These are phyloP conservation scores for Orthonychiurus folsomi DNA, from an alignment of 2,888 invertebrate species.

Conservation along the genomic window DNA sequence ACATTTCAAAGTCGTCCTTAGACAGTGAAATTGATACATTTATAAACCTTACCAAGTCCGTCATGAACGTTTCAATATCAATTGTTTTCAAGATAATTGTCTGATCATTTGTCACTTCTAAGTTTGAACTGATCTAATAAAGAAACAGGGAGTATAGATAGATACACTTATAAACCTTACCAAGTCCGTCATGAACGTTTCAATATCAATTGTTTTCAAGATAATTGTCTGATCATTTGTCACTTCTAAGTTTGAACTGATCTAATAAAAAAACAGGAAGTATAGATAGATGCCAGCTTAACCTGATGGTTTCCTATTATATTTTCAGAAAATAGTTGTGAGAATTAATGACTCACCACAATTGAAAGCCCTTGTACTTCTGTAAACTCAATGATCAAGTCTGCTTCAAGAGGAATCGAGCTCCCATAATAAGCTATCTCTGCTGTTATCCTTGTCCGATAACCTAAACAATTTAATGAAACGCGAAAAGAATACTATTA, in stretches of 20 bases:
- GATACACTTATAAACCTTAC: slow-evolving; percentile 14
- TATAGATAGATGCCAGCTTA: too few species aligned
- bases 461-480: slow-evolving; percentile 14
- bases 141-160: background rate
- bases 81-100: slow-evolving; percentile 32
- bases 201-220: slow-evolving; percentile 32
- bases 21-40: too few species aligned
- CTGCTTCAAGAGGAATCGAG: slow-evolving; percentile 29
- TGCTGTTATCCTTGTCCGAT: slow-evolving; percentile 27
- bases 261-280: too few species aligned
- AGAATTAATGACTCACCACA: slow-evolving; percentile 13
- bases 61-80: slow-evolving; percentile 32
- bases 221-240: slow-evolving; percentile 27
- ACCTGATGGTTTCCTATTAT: background rate
- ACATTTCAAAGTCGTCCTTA: background rate
- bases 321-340: background rate
- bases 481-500: background rate
- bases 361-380: slow-evolving; percentile 25
- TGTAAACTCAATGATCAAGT: slow-evolving; percentile 30
- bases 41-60: slow-evolving; percentile 22
- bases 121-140: slow-evolving; percentile 13
- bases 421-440: slow-evolving; percentile 28
- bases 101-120: slow-evolving; percentile 22
- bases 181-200: slow-evolving; percentile 26
- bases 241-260: slow-evolving; percentile 17